phyloP scores from a whole-genome alignment of 2,888 invertebrate species.

The Brachyptera putata region DNA sequence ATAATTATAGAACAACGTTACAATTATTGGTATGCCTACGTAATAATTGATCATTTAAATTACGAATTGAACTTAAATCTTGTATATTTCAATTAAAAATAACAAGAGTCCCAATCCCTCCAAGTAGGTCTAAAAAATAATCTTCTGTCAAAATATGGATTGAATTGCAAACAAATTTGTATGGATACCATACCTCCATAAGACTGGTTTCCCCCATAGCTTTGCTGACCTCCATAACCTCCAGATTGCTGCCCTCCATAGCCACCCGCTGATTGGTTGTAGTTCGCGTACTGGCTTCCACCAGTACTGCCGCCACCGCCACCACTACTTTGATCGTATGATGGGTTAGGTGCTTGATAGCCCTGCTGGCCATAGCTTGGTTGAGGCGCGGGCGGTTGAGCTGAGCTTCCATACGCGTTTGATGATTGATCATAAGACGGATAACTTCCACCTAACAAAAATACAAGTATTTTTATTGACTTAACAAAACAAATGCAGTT shows the following conservation, averaged over 20 bases:
- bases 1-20: too few relatives aligned
- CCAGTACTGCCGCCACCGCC: conserved; percentile 48
- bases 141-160: too few relatives aligned
- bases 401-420: conserved; percentile 17
- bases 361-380: conserved; percentile 29
- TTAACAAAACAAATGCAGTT: neutral
- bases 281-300: conserved; percentile 40
- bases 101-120: too few relatives aligned
- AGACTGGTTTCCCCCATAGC: conserved; percentile 36
- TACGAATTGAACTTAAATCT: too few relatives aligned
- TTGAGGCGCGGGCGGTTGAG: conserved; percentile 17
- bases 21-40: too few relatives aligned
- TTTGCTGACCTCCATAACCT: conserved; percentile 30
- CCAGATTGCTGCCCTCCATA: conserved; percentile 12
- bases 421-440: conserved; percentile 32
- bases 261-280: conserved; percentile 34
- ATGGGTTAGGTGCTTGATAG: conserved; percentile 27
- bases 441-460: conserved; percentile 24
- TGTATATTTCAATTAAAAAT: too few relatives aligned
- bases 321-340: conserved; percentile 43
- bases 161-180: too few relatives aligned
- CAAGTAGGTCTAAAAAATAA: too few relatives aligned
- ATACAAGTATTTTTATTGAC: neutral
- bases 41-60: too few relatives aligned
- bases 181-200: conserved; percentile 16